Evolutionary conservation across 2,888 invertebrate species (phyloP).

Genomic region (Rhyacophila evoluta): DNA sequence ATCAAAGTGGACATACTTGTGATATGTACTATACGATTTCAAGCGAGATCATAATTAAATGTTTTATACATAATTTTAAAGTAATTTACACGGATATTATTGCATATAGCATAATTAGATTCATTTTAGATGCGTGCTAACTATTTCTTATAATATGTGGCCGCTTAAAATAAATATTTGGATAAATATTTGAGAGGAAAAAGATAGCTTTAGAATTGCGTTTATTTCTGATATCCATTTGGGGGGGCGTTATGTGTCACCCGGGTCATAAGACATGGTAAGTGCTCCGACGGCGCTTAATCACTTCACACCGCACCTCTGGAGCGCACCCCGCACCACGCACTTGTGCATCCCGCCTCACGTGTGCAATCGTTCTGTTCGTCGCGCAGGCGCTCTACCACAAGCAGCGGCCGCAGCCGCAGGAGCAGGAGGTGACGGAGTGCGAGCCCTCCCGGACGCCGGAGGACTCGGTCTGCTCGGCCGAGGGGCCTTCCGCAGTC

Average conservation of each 20-base stretch:
- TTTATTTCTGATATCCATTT: not conserved
- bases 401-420: constrained; percentile 69
- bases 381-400: constrained; percentile 75
- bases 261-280: not conserved
- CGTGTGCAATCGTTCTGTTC: constrained; percentile 28
- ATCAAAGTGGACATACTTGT: too few species aligned
- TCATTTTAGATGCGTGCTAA: too few species aligned
- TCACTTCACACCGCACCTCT: constrained; percentile 8
- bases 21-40: too few species aligned
- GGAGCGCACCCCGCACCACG: constrained; percentile 12
- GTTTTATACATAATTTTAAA: too few species aligned
- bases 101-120: too few species aligned
- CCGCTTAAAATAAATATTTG: too few species aligned
- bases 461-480: constrained; percentile 91
- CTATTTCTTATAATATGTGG: too few species aligned
- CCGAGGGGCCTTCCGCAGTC: constrained; percentile 82
- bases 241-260: not conserved
- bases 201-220: too few species aligned
- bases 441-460: constrained; percentile 88
- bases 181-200: too few species aligned
- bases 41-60: too few species aligned
- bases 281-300: not conserved
- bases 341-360: not conserved
- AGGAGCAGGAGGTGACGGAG: constrained; percentile 77
- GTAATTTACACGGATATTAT: too few species aligned